phyloP scores from a whole-genome alignment of 2,113 vertebrate genomes.

The Synchiropus splendidus region DNA sequence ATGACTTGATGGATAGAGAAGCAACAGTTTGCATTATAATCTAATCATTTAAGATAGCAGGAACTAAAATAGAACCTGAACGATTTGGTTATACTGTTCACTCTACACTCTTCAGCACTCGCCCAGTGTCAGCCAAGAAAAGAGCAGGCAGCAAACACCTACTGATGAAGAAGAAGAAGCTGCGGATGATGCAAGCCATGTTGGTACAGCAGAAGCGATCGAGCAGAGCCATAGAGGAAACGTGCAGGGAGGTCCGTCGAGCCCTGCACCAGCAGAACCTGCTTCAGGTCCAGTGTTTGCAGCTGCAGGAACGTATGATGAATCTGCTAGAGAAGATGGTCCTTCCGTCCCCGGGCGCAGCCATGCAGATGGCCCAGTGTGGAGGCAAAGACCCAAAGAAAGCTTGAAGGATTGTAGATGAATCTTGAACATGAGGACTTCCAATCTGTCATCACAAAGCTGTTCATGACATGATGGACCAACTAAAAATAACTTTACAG shows the following conservation, averaged over 20 bases:
- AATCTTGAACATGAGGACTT: too few species aligned
- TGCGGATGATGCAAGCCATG: slow-evolving; percentile 87
- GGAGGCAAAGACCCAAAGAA: slow-evolving; percentile 40
- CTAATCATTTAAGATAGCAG: too few species aligned
- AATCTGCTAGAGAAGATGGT: slow-evolving; percentile 92
- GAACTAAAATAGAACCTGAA: too few species aligned
- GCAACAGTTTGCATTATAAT: too few species aligned
- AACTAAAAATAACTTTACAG: too few species aligned
- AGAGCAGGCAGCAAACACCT: slow-evolving; percentile 64
- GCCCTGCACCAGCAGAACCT: slow-evolving; percentile 92
- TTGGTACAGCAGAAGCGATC: slow-evolving; percentile 83
- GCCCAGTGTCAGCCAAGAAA: slow-evolving; percentile 71
- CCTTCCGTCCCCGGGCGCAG: slow-evolving; percentile 32
- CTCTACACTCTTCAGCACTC: slow-evolving; percentile 67
- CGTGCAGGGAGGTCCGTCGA: slow-evolving; percentile 84
- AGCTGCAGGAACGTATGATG: slow-evolving; percentile 96
- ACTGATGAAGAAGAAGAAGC: slow-evolving; percentile 79
- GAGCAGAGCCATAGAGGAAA: slow-evolving; percentile 85
- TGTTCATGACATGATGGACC: too few species aligned
- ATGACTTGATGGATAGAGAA: too few species aligned
- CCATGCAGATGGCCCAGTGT: slow-evolving; percentile 25
- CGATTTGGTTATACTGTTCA: too few species aligned
- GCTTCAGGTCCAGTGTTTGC: slow-evolving; percentile 89
- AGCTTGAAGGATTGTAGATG: slow-evolving; percentile 15
- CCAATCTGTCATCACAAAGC: too few species aligned